Evolutionary conservation across 1,140 invertebrate species (phyloP).

Genomic region (Drosophila prosaltans): DNA sequence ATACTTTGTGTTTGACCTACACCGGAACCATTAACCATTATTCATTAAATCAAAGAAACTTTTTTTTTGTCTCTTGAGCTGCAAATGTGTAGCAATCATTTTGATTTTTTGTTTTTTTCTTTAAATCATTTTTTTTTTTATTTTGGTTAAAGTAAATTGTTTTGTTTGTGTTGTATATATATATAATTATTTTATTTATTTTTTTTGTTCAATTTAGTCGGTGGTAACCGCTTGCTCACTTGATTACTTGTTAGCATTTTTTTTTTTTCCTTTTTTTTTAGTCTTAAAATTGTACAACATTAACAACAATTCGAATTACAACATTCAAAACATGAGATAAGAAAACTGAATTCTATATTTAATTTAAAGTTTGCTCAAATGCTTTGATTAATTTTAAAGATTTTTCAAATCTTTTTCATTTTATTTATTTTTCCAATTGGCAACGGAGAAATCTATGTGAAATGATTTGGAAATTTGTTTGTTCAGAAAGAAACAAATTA

Average conservation of each 20-base stretch:
- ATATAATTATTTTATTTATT: neutral
- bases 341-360: neutral
- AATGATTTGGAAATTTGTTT: too few species aligned
- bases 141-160: slow-evolving; percentile 46
- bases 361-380: too few species aligned
- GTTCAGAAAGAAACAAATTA: too few species aligned
- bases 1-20: slow-evolving; percentile 19
- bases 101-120: slow-evolving; percentile 5
- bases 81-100: neutral
- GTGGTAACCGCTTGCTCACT: slow-evolving; percentile 61
- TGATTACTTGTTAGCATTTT: slow-evolving; percentile 2
- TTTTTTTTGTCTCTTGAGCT: neutral
- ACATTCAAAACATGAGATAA: slow-evolving; percentile 46
- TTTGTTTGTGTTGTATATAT: neutral
- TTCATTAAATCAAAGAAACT: slow-evolving; percentile 20
- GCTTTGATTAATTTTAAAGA: too few species aligned
- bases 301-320: slow-evolving; percentile 67
- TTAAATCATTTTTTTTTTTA: neutral
- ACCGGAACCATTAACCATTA: slow-evolving; percentile 21
- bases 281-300: slow-evolving; percentile 37
- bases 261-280: neutral
- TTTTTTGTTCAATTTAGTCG: slow-evolving; percentile 30
- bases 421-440: too few species aligned
- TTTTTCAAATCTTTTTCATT: too few species aligned
- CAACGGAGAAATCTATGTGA: too few species aligned